Conservation (phyloP, 2,888 invertebrate species). For the Prosapia bicincta region DNA sequence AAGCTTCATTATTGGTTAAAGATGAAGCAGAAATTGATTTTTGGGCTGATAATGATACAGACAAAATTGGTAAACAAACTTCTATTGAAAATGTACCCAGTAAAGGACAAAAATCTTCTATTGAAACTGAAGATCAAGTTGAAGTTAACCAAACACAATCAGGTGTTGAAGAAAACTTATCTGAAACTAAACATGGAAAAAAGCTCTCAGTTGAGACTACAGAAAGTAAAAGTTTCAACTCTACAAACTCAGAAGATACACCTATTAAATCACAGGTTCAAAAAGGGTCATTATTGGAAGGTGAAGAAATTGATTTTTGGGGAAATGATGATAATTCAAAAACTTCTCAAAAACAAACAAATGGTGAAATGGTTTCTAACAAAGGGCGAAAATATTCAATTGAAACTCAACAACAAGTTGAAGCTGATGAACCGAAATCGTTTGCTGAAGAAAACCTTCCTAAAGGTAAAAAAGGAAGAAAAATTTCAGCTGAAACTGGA, state of each 20-base stretch:
- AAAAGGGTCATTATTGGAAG: constrained; percentile 7
- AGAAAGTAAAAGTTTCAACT: not conserved
- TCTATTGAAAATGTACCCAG: not conserved
- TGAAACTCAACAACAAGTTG: not conserved
- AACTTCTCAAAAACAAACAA: not conserved
- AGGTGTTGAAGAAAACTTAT: not conserved
- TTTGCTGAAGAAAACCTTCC: not conserved
- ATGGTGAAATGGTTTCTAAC: not conserved
- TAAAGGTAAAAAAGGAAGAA: not conserved
- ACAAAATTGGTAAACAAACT: not conserved
- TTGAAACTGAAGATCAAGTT: not conserved
- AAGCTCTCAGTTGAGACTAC: not conserved
- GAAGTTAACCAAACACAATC: constrained; percentile 41
- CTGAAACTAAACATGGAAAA: not conserved
- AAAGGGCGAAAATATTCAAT: not conserved
- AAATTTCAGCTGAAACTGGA: not conserved
- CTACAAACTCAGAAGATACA: not conserved
- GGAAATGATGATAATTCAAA: not conserved
- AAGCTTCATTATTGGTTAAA: not conserved
- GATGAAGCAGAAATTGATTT: not conserved
- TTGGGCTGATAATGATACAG: not conserved
- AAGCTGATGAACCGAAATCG: constrained; percentile 41
- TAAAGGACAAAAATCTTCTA: not conserved
- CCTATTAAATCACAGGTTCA: not conserved
- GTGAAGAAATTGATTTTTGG: not conserved